Percentiles rank a stretch among this genome's conserved stretches.
Conservation (phyloP, 2,113 vertebrate species). For the Microtus richardsoni region DNA sequence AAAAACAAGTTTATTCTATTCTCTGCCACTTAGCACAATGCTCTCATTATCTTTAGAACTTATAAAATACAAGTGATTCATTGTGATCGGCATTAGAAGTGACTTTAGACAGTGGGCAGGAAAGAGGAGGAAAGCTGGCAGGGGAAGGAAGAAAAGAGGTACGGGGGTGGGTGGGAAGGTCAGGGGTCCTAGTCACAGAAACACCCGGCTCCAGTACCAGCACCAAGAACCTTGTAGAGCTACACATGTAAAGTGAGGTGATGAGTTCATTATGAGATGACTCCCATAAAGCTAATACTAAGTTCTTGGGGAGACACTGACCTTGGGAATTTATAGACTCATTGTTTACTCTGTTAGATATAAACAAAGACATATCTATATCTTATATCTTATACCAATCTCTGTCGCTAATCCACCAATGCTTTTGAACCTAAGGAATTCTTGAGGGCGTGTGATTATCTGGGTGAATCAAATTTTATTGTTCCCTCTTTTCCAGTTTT, state of each 20-base stretch:
- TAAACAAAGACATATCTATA: neutral
- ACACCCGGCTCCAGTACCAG: neutral
- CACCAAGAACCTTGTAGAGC: neutral
- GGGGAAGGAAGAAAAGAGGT: neutral
- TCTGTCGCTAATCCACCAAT: neutral
- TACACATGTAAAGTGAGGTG: neutral
- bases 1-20: neutral
- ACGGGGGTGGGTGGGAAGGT: neutral
- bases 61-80: conserved; percentile 39
- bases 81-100: conserved; percentile 28
- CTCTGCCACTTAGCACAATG: neutral
- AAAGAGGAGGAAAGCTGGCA: neutral
- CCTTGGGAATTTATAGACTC: neutral
- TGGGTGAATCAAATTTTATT: neutral
- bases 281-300: neutral
- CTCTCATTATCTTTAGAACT: conserved; percentile 36
- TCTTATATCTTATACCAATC: neutral
- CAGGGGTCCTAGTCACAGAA: neutral
- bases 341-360: neutral
- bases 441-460: neutral
- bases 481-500: neutral
- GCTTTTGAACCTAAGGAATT: conserved; percentile 28
- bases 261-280: neutral
- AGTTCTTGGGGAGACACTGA: neutral
- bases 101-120: conserved; percentile 5